A percentile compares a stretch with the other conserved stretches of the same genome.
Evolutionary conservation across 2,113 vertebrate genomes (phyloP).

Genomic region (Entosphenus tridentatus): DNA sequence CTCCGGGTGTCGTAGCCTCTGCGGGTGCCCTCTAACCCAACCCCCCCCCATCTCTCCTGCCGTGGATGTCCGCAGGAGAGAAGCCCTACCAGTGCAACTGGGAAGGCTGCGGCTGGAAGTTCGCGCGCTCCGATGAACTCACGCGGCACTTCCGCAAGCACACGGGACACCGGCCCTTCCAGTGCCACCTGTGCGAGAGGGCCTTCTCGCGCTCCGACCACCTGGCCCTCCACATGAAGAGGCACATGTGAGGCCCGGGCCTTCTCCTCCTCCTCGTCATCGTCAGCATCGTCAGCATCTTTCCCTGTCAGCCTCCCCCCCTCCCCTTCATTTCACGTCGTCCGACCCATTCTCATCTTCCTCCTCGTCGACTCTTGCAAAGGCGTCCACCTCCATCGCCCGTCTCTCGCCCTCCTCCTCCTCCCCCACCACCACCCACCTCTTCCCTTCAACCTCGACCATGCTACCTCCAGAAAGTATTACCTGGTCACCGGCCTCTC

Average conservation of each 20-base stretch:
- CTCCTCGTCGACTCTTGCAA: neutral
- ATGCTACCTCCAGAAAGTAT: no score
- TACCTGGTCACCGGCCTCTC: no score
- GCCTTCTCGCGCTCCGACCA: constrained; percentile 83
- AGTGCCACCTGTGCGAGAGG: constrained; percentile 77
- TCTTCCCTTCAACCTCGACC: no score
- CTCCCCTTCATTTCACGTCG: neutral
- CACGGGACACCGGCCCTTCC: constrained; percentile 77
- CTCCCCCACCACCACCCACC: no score
- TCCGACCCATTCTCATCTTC: neutral
- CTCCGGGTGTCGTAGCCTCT: neutral
- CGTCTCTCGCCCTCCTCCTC: no score
- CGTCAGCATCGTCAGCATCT: neutral
- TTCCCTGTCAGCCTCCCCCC: neutral
- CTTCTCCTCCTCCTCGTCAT: neutral
- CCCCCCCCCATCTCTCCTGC: neutral
- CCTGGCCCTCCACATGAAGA: constrained; percentile 81
- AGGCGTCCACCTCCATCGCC: neutral
- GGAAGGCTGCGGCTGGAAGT: constrained; percentile 89
- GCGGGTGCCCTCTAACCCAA: neutral
- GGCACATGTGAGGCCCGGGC: constrained; percentile 41
- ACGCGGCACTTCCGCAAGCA: constrained; percentile 87
- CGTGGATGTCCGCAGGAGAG: constrained; percentile 28
- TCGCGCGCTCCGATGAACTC: constrained; percentile 68
- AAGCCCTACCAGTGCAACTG: constrained; percentile 92